Conservation (phyloP, 2,113 vertebrate genomes). For the Cynocephalus volans region DNA sequence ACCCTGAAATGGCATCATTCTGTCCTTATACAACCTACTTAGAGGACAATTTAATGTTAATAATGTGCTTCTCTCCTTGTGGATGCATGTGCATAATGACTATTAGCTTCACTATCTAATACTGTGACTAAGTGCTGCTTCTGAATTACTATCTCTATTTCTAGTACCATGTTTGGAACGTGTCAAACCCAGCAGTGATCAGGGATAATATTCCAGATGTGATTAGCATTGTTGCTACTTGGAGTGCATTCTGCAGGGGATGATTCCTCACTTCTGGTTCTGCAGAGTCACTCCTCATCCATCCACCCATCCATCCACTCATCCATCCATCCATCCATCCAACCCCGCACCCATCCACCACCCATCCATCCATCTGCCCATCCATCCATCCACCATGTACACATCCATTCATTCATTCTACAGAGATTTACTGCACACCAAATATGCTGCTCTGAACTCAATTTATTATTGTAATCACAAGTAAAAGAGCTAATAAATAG, state of each 20-base stretch:
- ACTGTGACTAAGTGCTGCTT: slow-evolving; percentile 6
- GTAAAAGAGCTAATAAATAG: neutral
- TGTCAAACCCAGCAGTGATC: neutral
- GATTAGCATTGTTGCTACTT: neutral
- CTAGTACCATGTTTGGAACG: neutral
- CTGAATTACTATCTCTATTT: slow-evolving; percentile 54
- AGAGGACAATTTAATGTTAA: neutral
- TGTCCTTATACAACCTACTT: neutral
- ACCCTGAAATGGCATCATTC: neutral
- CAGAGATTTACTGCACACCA: neutral
- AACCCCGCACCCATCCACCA: no score
- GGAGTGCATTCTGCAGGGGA: neutral
- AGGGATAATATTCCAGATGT: neutral
- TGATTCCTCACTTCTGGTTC: neutral
- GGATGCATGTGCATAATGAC: neutral
- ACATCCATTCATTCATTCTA: neutral
- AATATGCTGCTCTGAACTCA: neutral
- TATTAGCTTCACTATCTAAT: neutral
- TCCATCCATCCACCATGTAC: neutral
- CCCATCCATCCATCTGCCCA: neutral
- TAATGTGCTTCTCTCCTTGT: neutral
- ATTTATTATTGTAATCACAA: neutral
- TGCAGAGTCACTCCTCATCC: neutral
- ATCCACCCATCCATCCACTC: neutral
- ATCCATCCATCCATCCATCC: neutral